Base-by-base conservation (phyloP, 2,797 vertebrate genomes). In the Gymnocypris eckloni region DNA sequence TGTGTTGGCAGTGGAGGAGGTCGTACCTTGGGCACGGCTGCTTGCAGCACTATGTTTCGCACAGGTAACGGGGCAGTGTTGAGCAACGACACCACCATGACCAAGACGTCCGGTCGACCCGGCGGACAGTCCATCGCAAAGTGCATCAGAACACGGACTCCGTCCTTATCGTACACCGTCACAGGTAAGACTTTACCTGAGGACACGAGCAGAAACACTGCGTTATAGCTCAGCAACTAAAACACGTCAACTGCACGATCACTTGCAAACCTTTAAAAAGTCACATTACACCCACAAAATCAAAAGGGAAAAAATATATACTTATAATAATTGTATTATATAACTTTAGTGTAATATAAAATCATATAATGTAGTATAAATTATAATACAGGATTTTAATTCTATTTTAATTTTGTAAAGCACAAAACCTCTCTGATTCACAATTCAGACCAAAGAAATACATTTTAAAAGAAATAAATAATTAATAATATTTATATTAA, bases 51-150 rank as follows among this genome's bases (percentile, higher is more conserved):
- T 1, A 99, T 95, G 90, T 94, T 96, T 84, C 91, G 94, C 84
- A 99, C 91, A 0, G 96, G 95, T 33, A 97, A 91, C 0, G 98
- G 97, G 0, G 98, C 98, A 0, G 97, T 98, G 50, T 97, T 99
- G 43, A 99, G 94, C 96, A 97, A 97, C 2, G 98, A 99, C n/a
- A 99, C 96, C n/a, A 99, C 97, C 83, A 98, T 96, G 0, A 99
- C 97, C 37, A 99, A 92, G 78, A 99, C 96, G 0, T 99, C 98
- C 0, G 96, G 92, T 64, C 97, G 91, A 0, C 96, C 95, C 0
- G 96, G 96, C 0, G 98, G 98, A n/a, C 96, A 97, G 89, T 99
- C 97, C 45, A 96, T 94, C 6, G 98, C 97, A 73, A 98, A 98
- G 93, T 98, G 98, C 90, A 99, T 89, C 81, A 99, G 95, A 92